Percentiles rank a stretch among this genome's conserved stretches.
phyloP scores from a whole-genome alignment of 2,797 vertebrate genomes.

The Falco columbarius region DNA sequence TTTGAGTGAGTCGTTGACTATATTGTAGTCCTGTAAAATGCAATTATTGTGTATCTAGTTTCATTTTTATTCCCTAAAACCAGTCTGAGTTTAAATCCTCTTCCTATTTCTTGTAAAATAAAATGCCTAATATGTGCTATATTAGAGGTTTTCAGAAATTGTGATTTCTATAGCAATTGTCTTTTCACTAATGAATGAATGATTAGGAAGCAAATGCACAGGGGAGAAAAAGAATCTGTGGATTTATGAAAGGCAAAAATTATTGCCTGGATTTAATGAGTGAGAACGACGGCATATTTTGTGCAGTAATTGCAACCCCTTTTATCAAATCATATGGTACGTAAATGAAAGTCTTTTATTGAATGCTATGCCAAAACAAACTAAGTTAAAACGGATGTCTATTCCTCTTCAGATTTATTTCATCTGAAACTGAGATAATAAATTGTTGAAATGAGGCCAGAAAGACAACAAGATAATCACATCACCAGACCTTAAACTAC shows the following conservation, averaged over 20 bases:
- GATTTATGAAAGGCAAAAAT: not conserved
- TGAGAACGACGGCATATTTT: not conserved
- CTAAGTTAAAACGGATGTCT: not conserved
- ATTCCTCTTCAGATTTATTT: constrained; percentile 46
- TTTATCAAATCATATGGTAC: constrained; percentile 5
- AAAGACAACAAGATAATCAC: constrained; percentile 55
- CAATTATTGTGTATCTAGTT: not conserved
- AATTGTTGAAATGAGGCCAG: constrained; percentile 59
- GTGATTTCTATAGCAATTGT: not conserved
- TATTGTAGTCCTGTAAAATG: not conserved
- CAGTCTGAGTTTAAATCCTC: not conserved
- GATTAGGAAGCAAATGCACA: not conserved
- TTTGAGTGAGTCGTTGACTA: rapidly evolving
- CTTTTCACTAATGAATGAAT: not conserved
- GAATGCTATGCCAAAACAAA: constrained; percentile 50
- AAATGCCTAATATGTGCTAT: not conserved
- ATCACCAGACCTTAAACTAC: constrained; percentile 36
- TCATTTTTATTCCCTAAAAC: not conserved
- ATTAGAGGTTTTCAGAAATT: not conserved
- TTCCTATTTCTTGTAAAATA: not conserved
- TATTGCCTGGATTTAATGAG: not conserved
- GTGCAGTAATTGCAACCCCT: not conserved
- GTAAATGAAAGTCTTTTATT: constrained; percentile 15
- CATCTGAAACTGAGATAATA: constrained; percentile 53
- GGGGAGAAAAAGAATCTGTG: not conserved